phyloP scores from a whole-genome alignment of 2,113 vertebrate genomes.

The Polypterus senegalus region DNA sequence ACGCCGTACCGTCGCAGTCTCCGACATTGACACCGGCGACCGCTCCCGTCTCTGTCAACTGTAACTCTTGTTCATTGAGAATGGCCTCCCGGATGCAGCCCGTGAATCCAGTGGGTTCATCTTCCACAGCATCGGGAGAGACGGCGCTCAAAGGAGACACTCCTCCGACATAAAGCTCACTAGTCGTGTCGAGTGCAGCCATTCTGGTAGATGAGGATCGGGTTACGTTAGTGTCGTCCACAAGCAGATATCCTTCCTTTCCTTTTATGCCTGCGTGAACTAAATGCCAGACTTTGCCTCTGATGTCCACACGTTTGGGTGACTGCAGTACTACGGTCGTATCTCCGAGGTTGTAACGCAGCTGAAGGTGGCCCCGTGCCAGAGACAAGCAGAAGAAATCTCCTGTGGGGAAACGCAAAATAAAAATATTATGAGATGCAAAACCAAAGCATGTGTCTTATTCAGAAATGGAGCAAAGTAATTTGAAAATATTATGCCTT shows the following conservation, averaged over 20 bases:
- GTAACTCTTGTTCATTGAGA: constrained; percentile 55
- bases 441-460: no score
- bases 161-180: constrained; percentile 63
- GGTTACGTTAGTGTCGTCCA: constrained; percentile 46
- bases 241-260: constrained; percentile 49
- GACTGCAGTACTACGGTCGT: constrained; percentile 45
- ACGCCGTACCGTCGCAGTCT: constrained; percentile 68
- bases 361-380: constrained; percentile 50
- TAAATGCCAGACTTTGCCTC: constrained; percentile 48
- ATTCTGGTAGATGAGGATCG: constrained; percentile 39
- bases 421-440: not conserved
- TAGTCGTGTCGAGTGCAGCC: constrained; percentile 50
- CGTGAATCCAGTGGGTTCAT: constrained; percentile 51
- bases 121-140: constrained; percentile 45
- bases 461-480: no score
- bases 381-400: constrained; percentile 74
- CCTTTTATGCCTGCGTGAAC: constrained; percentile 55
- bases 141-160: constrained; percentile 51
- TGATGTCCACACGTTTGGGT: constrained; percentile 29
- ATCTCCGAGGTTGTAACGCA: constrained; percentile 69
- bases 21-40: constrained; percentile 58
- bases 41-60: constrained; percentile 51
- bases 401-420: constrained; percentile 39
- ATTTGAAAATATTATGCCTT: no score
- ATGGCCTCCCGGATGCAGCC: constrained; percentile 58